Evolutionary conservation across 2,797 vertebrate genomes (phyloP).

Genomic region (Schizopygopsis pylzovi): DNA sequence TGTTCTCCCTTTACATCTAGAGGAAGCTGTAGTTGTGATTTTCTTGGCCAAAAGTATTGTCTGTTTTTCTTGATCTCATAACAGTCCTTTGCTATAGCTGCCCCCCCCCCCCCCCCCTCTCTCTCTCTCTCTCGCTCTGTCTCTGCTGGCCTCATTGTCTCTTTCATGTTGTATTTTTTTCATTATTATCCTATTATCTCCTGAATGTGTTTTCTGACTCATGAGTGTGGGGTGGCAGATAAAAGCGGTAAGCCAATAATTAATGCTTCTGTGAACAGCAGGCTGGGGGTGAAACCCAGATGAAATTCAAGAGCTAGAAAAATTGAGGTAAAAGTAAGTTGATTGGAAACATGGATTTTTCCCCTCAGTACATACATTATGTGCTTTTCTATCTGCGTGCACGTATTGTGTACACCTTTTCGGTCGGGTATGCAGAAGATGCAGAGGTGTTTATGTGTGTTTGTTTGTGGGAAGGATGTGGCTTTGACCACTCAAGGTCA

Average conservation of each 20-base stretch:
- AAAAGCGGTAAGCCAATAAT: conserved; percentile 44
- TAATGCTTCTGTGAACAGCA: conserved; percentile 43
- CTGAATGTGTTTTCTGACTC: conserved; percentile 54
- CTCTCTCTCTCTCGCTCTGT: not conserved
- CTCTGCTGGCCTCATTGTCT: conserved; percentile 54
- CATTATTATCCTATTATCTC: conserved; percentile 61
- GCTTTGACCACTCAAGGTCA: conserved; percentile 44
- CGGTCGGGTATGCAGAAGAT: not conserved
- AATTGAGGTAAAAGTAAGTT: not conserved
- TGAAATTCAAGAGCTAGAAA: conserved; percentile 33
- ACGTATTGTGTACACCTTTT: not conserved
- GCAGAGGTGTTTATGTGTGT: not conserved
- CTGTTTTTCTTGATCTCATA: conserved; percentile 3
- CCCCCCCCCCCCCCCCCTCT: too few relatives aligned
- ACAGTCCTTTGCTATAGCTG: not conserved
- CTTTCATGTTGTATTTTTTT: conserved; percentile 59
- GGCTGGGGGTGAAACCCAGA: conserved; percentile 39
- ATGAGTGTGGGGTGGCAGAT: conserved; percentile 46
- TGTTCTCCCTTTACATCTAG: not conserved
- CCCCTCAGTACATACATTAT: not conserved
- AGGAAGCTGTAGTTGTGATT: not conserved
- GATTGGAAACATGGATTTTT: conserved; percentile 18
- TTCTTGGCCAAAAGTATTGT: conserved; percentile 14
- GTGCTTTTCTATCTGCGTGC: conserved; percentile 1
- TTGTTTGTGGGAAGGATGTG: conserved; percentile 27